Percentiles rank a stretch among this genome's conserved stretches.
phyloP scores from a whole-genome alignment of 64 coral and sea anemone genomes.

The Hydrozoanthus tunicans region DNA sequence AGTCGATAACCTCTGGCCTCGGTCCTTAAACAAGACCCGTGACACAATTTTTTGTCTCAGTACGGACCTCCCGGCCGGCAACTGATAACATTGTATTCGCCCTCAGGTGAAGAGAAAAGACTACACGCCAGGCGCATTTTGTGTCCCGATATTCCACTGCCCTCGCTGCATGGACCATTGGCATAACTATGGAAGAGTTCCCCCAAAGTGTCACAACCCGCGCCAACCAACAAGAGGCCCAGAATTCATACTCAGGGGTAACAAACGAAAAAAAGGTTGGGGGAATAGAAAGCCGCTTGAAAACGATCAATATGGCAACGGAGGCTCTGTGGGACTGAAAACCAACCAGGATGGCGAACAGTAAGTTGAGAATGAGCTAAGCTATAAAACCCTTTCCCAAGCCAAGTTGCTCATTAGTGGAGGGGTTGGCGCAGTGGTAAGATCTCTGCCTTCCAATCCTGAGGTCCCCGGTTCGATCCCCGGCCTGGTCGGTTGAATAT shows the following conservation, averaged over 20 bases:
- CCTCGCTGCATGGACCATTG: constrained; percentile 76
- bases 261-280: not conserved
- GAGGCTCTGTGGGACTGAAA: not conserved
- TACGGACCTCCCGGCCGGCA: too few relatives aligned
- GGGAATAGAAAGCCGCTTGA: not conserved
- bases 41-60: too few relatives aligned
- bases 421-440: not conserved
- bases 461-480: not conserved
- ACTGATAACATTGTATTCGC: not conserved
- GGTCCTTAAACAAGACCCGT: too few relatives aligned
- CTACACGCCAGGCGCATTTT: constrained; percentile 66
- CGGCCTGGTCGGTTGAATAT: not conserved
- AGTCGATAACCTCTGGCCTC: too few relatives aligned
- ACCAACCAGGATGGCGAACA: not conserved
- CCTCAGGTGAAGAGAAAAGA: constrained; percentile 72
- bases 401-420: not conserved
- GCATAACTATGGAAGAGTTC: constrained; percentile 63
- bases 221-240: constrained; percentile 77
- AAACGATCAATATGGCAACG: not conserved
- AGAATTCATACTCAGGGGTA: constrained; percentile 53
- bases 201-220: constrained; percentile 64
- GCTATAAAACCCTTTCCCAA: too few relatives aligned
- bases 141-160: constrained; percentile 87
- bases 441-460: not conserved
- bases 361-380: not conserved